Evolutionary conservation across 35 echinoderm and acorn worm species (phyloP).

Genomic region (Ophioderma brevispina): DNA sequence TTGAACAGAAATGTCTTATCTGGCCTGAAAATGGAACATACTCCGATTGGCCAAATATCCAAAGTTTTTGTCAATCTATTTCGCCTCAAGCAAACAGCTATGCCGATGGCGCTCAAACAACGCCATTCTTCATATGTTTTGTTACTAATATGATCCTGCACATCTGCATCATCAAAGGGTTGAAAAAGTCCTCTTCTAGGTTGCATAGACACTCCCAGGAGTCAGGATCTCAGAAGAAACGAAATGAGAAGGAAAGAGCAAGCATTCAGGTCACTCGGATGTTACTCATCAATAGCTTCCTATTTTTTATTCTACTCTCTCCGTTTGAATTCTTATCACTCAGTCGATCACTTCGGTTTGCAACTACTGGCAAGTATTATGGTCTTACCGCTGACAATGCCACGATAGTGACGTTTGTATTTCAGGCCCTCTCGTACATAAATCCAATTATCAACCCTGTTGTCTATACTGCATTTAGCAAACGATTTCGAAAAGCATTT

Average conservation of each 20-base stretch:
- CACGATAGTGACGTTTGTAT: background rate
- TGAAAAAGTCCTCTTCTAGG: background rate
- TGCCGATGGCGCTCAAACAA: background rate
- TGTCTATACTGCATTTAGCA: slow-evolving; percentile 59
- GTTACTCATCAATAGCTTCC: background rate
- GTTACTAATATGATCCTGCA: background rate
- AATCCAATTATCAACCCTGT: slow-evolving; percentile 70
- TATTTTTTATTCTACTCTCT: background rate
- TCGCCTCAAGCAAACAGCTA: background rate
- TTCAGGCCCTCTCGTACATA: slow-evolving; percentile 34
- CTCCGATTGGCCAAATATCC: background rate
- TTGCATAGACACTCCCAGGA: background rate
- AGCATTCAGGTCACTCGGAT: background rate
- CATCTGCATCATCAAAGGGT: background rate
- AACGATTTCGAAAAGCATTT: slow-evolving; percentile 61
- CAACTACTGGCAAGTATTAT: background rate
- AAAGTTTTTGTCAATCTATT: background rate
- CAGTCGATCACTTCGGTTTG: background rate
- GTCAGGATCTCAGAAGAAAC: background rate
- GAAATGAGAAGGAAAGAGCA: background rate
- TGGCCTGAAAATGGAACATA: background rate
- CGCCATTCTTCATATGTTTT: background rate
- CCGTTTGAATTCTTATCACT: background rate
- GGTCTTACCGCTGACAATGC: background rate
- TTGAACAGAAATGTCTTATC: background rate